These are phyloP conservation scores for Sylvia atricapilla DNA, from an alignment of 2,113 vertebrate genomes.

Conservation along the genomic window DNA sequence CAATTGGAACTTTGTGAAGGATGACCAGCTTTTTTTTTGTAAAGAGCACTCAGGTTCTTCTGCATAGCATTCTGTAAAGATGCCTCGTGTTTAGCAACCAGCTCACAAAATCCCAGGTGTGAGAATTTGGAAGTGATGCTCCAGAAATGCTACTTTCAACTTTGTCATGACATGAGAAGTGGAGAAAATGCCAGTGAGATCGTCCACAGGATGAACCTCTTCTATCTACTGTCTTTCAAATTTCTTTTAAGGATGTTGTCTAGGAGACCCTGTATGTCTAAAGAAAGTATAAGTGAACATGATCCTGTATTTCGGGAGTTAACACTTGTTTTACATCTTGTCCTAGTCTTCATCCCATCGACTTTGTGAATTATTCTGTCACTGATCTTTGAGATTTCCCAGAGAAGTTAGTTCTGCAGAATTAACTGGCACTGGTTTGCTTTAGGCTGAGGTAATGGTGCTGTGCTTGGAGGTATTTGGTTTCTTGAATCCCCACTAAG, in stretches of 20 bases:
- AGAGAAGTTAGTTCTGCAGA: background rate
- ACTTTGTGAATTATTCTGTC: background rate
- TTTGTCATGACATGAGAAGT: background rate
- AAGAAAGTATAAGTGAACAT: background rate
- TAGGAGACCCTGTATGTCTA: background rate
- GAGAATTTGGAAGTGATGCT: background rate
- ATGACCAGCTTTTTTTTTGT: background rate
- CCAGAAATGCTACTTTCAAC: background rate
- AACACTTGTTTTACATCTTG: background rate
- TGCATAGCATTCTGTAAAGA: background rate
- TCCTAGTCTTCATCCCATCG: background rate
- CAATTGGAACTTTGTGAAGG: background rate
- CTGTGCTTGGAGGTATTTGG: background rate
- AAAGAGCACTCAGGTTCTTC: background rate
- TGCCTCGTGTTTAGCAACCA: background rate
- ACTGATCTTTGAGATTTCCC: background rate
- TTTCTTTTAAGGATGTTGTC: background rate
- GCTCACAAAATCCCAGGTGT: background rate
- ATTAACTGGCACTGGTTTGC: background rate
- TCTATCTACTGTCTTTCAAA: background rate
- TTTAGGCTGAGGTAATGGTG: background rate
- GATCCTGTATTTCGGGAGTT: background rate
- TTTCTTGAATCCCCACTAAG: background rate
- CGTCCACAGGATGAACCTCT: background rate
- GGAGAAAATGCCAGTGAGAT: background rate